Evolutionary conservation across 2,888 invertebrate species (phyloP).

Genomic region (Hirudinaria manillensis): DNA sequence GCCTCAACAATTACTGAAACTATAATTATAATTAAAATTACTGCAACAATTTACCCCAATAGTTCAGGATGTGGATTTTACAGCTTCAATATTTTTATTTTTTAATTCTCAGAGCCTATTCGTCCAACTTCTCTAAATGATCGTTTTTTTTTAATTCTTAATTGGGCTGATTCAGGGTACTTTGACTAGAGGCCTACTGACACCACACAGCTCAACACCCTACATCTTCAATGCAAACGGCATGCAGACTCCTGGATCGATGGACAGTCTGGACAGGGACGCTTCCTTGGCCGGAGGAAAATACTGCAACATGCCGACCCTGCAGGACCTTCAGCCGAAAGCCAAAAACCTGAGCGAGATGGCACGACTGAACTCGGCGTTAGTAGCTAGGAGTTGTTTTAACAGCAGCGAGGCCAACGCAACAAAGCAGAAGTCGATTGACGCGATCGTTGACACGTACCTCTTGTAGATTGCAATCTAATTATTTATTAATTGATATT

Average conservation of each 20-base stretch:
- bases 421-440: too few species aligned
- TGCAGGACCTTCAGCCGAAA: conserved; percentile 59
- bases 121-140: background rate
- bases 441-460: too few species aligned
- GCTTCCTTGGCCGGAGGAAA: conserved; percentile 59
- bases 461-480: too few species aligned
- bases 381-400: conserved; percentile 42
- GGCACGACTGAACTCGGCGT: conserved; percentile 52
- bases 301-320: conserved; percentile 74
- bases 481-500: too few species aligned
- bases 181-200: conserved; percentile 13
- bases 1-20: too few species aligned
- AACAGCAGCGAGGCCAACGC: too few species aligned
- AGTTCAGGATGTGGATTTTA: too few species aligned
- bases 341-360: conserved; percentile 49
- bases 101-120: too few species aligned
- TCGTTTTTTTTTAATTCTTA: background rate
- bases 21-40: too few species aligned
- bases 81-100: too few species aligned
- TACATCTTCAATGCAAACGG: conserved; percentile 53
- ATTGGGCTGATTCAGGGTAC: conserved; percentile 23
- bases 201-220: background rate
- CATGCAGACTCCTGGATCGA: conserved; percentile 57
- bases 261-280: conserved; percentile 54
- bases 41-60: too few species aligned